A percentile compares a stretch with the other conserved stretches of the same genome.
These are phyloP conservation scores for Leptosomus discolor DNA, from an alignment of 2,113 vertebrate genomes.

Conservation along the genomic window DNA sequence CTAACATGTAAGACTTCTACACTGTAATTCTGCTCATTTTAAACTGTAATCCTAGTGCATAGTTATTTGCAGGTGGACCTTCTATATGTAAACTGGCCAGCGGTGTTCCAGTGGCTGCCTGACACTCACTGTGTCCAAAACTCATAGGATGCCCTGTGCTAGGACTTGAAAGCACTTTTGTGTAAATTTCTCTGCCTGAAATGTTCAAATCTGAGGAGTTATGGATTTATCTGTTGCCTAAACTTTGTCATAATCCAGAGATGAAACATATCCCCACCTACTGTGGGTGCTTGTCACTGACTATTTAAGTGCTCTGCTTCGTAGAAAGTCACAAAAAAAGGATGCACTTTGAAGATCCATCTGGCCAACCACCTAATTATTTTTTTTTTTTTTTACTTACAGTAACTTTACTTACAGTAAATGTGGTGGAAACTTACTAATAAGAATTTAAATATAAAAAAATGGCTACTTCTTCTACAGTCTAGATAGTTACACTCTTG, in stretches of 20 bases:
- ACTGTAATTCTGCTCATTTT: background rate
- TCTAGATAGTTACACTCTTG: background rate
- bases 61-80: background rate
- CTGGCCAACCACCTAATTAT: too few species aligned
- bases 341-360: background rate
- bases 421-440: background rate
- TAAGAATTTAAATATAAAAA: background rate
- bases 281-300: fast-evolving
- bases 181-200: background rate
- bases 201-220: background rate
- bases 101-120: background rate
- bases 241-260: background rate
- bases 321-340: background rate
- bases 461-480: background rate
- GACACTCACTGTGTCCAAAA: background rate
- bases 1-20: background rate
- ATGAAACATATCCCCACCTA: background rate
- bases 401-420: background rate
- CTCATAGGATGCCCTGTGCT: background rate
- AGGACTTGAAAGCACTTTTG: background rate
- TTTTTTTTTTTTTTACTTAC: background rate
- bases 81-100: background rate
- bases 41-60: background rate
- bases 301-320: background rate
- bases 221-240: background rate